These are phyloP conservation scores for Palythoa grandis DNA, from an alignment of 92 coral and sea anemone genomes.

Conservation along the genomic window DNA sequence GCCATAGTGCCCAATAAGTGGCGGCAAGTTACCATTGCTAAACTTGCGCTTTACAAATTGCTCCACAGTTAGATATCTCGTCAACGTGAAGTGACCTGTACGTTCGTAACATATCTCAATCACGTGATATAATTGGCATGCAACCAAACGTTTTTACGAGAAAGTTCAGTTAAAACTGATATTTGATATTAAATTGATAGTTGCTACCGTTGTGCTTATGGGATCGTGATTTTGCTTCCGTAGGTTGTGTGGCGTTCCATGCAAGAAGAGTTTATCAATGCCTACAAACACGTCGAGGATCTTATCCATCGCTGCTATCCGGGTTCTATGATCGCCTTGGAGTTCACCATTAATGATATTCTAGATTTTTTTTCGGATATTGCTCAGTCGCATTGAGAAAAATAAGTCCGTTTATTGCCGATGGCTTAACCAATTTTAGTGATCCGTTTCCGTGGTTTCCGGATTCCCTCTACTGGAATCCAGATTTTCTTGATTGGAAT, in stretches of 20 bases:
- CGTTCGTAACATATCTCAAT: too few species aligned
- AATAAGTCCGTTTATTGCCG: not conserved
- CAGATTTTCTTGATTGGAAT: too few species aligned
- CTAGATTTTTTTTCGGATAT: conserved; percentile 87
- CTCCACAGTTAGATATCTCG: too few species aligned
- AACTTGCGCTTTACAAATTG: too few species aligned
- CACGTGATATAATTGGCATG: too few species aligned
- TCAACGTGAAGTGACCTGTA: too few species aligned
- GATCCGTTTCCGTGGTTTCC: too few species aligned
- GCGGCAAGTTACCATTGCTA: too few species aligned
- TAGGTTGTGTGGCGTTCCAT: conserved; percentile 98
- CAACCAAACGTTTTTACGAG: too few species aligned
- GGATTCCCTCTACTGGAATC: too few species aligned
- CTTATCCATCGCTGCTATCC: conserved; percentile 97
- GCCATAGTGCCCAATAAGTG: too few species aligned
- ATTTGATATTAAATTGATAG: not conserved
- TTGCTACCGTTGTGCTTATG: not conserved
- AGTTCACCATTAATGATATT: conserved; percentile 86
- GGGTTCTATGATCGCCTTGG: conserved; percentile 93
- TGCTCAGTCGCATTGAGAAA: conserved; percentile 85
- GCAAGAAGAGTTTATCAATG: conserved; percentile 96
- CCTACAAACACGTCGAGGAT: conserved; percentile 94
- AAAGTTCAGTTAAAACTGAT: too few species aligned
- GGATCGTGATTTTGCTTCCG: not conserved
- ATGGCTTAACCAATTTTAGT: not conserved